Evolutionary conservation across 1,140 invertebrate genomes (phyloP).

Genomic region (Drosophila kohkoa): DNA sequence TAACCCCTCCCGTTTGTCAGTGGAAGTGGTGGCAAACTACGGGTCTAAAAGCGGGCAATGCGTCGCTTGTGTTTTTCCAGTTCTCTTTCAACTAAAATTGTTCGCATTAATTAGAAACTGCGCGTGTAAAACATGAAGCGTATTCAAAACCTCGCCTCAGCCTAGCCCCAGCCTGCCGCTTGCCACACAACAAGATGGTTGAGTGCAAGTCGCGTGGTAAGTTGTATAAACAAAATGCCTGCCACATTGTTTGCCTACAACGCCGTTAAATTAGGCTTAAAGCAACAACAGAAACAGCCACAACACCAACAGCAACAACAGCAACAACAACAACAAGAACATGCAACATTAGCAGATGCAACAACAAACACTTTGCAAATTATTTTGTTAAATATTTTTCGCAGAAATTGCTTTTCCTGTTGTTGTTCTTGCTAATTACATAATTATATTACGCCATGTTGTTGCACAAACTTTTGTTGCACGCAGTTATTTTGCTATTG

Average conservation of each 20-base stretch:
- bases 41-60: slow-evolving; percentile 50
- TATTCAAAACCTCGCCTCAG: not conserved
- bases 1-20: not conserved
- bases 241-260: slow-evolving; percentile 70
- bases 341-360: slow-evolving; percentile 22
- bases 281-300: slow-evolving; percentile 45
- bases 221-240: slow-evolving; percentile 72
- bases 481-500: not conserved
- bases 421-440: slow-evolving; percentile 67
- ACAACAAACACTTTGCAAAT: slow-evolving; percentile 44
- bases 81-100: slow-evolving; percentile 60
- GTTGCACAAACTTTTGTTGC: slow-evolving; percentile 2
- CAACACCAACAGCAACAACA: slow-evolving; percentile 15
- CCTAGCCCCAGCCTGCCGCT: slow-evolving; percentile 16
- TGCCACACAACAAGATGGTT: slow-evolving; percentile 29
- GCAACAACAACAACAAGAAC: slow-evolving; percentile 12
- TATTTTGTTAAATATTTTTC: slow-evolving; percentile 74
- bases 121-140: slow-evolving; percentile 48
- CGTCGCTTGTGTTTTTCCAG: slow-evolving; percentile 32
- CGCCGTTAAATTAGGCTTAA: slow-evolving; percentile 77
- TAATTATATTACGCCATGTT: slow-evolving; percentile 53
- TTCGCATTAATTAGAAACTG: slow-evolving; percentile 80
- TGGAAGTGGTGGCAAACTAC: slow-evolving; percentile 11
- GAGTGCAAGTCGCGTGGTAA: slow-evolving; percentile 49
- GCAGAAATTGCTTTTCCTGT: slow-evolving; percentile 50